Evolutionary conservation across 2,888 invertebrate species (phyloP).

Genomic region (Brachylomia viminalis): DNA sequence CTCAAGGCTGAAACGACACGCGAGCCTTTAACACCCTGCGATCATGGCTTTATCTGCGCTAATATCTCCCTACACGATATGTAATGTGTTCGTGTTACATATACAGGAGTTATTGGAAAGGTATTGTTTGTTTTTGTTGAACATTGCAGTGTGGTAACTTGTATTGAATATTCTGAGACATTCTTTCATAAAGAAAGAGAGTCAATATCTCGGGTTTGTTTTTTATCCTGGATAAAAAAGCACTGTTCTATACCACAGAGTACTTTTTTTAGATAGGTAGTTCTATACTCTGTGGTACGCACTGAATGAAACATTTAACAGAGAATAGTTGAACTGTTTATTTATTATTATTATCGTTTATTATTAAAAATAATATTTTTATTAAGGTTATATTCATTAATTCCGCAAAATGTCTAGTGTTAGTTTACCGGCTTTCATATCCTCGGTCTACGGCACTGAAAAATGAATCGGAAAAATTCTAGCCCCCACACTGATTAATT

Average conservation of each 20-base stretch:
- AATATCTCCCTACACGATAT: constrained; percentile 73
- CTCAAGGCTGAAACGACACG: constrained; percentile 82
- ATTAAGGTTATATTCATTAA: no score
- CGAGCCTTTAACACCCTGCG: constrained; percentile 76
- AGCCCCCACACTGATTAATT: no score
- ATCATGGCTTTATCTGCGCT: constrained; percentile 79
- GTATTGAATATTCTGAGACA: background rate
- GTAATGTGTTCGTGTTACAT: constrained; percentile 48
- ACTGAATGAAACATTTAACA: background rate
- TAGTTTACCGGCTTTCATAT: no score
- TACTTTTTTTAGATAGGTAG: no score
- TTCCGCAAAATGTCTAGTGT: no score
- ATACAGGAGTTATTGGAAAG: constrained; percentile 44
- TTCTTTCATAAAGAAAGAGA: background rate
- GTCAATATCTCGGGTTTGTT: background rate
- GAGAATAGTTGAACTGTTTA: background rate
- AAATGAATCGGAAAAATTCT: no score
- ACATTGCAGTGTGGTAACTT: constrained; percentile 1
- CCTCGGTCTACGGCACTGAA: no score
- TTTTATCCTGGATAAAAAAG: background rate
- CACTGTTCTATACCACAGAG: no score
- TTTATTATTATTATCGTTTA: no score
- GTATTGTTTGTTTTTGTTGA: constrained; percentile 36
- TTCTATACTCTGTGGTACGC: no score
- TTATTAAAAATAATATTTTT: no score